A percentile compares a stretch with the other conserved stretches of the same genome.
These are phyloP conservation scores for Axea sp. DNA, from an alignment of 2,888 invertebrate species.

Conservation along the genomic window DNA sequence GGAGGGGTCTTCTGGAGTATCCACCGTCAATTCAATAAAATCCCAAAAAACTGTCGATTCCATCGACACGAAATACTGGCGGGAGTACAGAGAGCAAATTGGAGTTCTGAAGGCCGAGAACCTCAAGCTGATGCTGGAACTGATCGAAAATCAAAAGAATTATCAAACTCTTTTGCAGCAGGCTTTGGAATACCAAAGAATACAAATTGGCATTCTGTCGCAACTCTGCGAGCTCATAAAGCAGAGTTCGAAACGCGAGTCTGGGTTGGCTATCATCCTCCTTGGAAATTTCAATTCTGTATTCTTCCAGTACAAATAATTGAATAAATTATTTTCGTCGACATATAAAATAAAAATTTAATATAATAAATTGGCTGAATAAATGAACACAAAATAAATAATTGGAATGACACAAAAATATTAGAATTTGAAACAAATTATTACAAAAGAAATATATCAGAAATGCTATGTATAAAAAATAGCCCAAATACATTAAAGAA, in stretches of 20 bases:
- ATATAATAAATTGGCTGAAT: no score
- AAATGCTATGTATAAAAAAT: no score
- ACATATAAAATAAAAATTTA: no score
- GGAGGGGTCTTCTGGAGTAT: constrained; percentile 83
- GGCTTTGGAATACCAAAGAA: constrained; percentile 85
- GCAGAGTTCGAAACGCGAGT: constrained; percentile 68
- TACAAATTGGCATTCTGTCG: constrained; percentile 82
- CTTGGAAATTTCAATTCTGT: no score
- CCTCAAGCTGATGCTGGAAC: constrained; percentile 85
- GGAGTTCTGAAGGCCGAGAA: constrained; percentile 79
- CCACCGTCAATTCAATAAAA: constrained; percentile 83
- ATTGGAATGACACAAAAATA: no score
- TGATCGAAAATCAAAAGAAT: constrained; percentile 87
- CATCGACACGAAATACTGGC: constrained; percentile 76
- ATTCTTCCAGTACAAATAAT: no score
- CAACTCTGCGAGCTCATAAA: constrained; percentile 78
- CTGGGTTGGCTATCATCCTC: constrained; percentile 64
- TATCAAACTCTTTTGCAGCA: constrained; percentile 86
- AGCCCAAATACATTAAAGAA: no score
- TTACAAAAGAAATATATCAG: no score
- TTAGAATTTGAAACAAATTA: no score
- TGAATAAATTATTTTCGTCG: no score
- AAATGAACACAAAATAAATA: no score
- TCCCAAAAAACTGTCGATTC: constrained; percentile 81
- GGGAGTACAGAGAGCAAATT: constrained; percentile 80